A percentile compares a stretch with the other conserved stretches of the same genome.
Conservation (phyloP, 23 tunicate species). For the Oikopleura albicans region DNA sequence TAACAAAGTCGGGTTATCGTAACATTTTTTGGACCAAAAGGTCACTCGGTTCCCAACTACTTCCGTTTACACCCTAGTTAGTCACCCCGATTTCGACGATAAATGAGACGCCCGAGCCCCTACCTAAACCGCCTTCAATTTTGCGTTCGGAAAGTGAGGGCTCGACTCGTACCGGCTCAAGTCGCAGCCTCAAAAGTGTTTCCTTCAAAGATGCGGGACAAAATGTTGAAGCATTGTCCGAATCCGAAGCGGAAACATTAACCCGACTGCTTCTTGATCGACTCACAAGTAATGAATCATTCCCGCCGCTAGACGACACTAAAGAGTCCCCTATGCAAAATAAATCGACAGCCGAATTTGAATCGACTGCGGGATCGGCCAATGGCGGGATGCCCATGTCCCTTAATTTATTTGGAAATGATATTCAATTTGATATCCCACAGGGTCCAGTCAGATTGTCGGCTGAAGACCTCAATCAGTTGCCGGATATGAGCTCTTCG, state of each 20-base stretch:
- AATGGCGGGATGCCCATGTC: neutral
- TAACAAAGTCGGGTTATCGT: too few species aligned
- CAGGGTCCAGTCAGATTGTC: neutral
- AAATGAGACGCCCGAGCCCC: neutral
- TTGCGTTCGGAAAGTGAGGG: neutral
- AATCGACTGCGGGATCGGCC: neutral
- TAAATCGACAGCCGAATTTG: neutral
- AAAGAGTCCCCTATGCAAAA: neutral
- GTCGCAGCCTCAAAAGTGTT: neutral
- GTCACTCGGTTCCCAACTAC: too few species aligned
- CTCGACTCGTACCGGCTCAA: neutral
- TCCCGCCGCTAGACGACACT: neutral
- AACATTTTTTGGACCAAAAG: too few species aligned
- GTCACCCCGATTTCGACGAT: neutral
- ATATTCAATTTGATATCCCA: neutral
- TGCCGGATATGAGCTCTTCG: neutral
- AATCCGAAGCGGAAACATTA: neutral
- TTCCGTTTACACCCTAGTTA: too few species aligned
- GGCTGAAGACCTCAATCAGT: neutral
- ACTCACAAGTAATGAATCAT: neutral
- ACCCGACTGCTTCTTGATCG: neutral
- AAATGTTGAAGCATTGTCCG: too few species aligned
- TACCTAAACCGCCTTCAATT: neutral
- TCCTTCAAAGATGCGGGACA: too few species aligned
- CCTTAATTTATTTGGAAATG: neutral